Conservation (phyloP, 2,113 vertebrate species). For the Pygoscelis antarcticus region DNA sequence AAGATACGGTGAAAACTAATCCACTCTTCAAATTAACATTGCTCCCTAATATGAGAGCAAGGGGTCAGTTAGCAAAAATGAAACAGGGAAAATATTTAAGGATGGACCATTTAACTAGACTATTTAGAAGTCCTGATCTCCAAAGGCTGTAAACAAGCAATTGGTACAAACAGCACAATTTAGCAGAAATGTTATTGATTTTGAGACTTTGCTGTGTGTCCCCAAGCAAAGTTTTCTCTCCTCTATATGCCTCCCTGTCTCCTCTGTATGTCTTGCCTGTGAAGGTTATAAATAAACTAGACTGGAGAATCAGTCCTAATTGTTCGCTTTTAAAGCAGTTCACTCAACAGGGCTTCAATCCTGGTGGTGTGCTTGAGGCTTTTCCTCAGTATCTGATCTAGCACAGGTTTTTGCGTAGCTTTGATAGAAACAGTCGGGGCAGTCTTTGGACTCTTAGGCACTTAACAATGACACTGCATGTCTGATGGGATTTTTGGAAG, state of each 20-base stretch:
- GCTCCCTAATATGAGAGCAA: not conserved
- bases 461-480: not conserved
- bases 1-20: slow-evolving; percentile 16
- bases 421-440: not conserved
- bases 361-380: not conserved
- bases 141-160: not conserved
- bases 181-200: not conserved
- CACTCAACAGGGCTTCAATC: not conserved
- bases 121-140: not conserved
- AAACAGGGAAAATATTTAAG: not conserved
- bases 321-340: not conserved
- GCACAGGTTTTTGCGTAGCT: not conserved
- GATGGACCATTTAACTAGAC: not conserved
- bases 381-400: not conserved
- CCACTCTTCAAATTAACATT: not conserved
- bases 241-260: not conserved
- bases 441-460: not conserved
- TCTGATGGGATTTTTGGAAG: not conserved
- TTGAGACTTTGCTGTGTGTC: not conserved
- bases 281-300: not conserved
- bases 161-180: not conserved
- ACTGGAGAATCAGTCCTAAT: not conserved
- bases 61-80: not conserved
- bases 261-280: not conserved
- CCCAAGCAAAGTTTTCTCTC: not conserved